Evolutionary conservation across 2,888 invertebrate genomes (phyloP).

Genomic region (Aleiodes alternator): DNA sequence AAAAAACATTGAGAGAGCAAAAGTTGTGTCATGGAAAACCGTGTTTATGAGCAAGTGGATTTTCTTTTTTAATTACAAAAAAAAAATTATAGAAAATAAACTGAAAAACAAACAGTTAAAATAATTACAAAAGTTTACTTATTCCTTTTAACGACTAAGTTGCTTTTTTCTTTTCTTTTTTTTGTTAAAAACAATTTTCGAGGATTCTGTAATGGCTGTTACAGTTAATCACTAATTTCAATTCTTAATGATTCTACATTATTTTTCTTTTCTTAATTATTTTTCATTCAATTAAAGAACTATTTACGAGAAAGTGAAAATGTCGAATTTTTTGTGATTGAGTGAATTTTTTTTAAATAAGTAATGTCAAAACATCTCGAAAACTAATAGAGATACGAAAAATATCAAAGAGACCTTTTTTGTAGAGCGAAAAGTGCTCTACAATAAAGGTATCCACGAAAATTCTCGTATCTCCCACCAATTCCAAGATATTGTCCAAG

Average conservation of each 20-base stretch:
- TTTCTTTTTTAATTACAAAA: conserved; percentile 24
- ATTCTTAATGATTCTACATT: conserved; percentile 48
- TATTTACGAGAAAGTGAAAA: conserved; percentile 50
- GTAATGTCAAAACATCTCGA: no score
- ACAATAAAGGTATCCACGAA: no score
- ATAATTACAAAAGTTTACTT: conserved; percentile 31
- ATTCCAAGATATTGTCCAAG: neutral
- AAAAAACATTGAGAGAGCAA: conserved; percentile 22
- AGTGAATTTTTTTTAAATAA: neutral
- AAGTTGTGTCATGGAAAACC: conserved; percentile 31
- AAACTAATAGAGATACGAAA: no score
- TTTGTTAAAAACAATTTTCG: conserved; percentile 21
- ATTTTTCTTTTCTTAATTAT: conserved; percentile 14
- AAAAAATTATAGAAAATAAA: conserved; percentile 27
- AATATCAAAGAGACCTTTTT: no score
- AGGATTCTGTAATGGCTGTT: conserved; percentile 32
- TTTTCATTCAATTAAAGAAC: conserved; percentile 45
- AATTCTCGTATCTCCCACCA: conserved; percentile 27
- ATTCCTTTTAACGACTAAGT: conserved; percentile 24
- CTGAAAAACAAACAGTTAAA: conserved; percentile 15
- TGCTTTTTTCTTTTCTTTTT: neutral
- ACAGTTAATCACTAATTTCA: conserved; percentile 40
- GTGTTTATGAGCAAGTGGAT: conserved; percentile 23
- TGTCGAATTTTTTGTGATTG: conserved; percentile 39
- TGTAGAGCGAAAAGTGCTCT: no score